phyloP scores from a whole-genome alignment of 2,113 vertebrate genomes.

The Gnathochromis pfefferi region DNA sequence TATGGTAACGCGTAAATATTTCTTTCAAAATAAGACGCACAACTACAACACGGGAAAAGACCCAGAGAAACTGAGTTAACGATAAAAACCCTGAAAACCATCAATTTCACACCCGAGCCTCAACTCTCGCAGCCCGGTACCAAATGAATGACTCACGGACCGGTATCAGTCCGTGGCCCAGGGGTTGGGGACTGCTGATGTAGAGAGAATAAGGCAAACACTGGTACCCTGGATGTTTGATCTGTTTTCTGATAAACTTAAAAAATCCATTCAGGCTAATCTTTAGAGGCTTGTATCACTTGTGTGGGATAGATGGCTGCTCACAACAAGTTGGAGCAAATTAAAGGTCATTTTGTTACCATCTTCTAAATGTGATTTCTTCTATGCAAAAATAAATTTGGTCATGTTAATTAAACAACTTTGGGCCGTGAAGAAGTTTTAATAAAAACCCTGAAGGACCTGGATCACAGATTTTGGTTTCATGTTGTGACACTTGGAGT shows the following conservation, averaged over 20 bases:
- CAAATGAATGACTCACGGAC: background rate
- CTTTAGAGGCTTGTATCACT: background rate
- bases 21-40: background rate
- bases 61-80: accelerated
- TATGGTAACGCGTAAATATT: accelerated
- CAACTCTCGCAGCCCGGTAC: background rate
- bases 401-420: background rate
- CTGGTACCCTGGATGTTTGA: background rate
- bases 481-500: background rate
- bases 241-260: background rate
- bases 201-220: background rate
- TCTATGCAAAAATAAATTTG: background rate
- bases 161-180: accelerated
- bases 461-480: background rate
- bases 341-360: background rate
- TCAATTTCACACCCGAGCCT: background rate
- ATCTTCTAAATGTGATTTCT: background rate
- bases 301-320: background rate
- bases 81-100: background rate
- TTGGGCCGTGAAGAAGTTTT: background rate
- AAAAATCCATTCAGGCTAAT: background rate
- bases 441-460: background rate
- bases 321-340: background rate
- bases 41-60: background rate
- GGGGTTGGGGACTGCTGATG: background rate